A percentile compares a stretch with the other conserved stretches of the same genome.
Evolutionary conservation across 2,113 vertebrate species (phyloP).

Genomic region (Sphaerodactylus townsendi): DNA sequence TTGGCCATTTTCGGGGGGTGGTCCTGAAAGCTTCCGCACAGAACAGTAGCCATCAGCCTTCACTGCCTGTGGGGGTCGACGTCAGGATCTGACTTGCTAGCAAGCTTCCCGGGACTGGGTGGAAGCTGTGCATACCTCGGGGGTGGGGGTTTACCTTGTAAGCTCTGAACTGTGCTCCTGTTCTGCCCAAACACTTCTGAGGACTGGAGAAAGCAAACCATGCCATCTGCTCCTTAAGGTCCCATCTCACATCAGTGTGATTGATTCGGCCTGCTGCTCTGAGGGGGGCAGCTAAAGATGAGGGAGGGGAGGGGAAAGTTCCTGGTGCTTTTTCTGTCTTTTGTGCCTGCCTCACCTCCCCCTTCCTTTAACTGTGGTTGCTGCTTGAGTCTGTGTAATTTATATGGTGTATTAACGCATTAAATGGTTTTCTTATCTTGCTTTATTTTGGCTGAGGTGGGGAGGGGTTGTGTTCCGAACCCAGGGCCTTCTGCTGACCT

Average conservation of each 20-base stretch:
- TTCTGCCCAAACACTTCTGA: not conserved
- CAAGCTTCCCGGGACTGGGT: not conserved
- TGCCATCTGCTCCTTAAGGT: not conserved
- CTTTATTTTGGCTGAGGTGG: slow-evolving; percentile 22
- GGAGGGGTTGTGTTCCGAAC: not conserved
- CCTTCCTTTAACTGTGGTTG: slow-evolving; percentile 18
- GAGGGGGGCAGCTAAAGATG: not conserved
- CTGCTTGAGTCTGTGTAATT: slow-evolving; percentile 65
- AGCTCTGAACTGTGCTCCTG: not conserved
- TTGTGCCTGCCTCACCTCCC: slow-evolving; percentile 6
- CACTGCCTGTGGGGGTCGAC: not conserved
- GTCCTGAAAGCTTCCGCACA: too few relatives aligned
- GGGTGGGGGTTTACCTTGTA: not conserved
- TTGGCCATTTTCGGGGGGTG: too few relatives aligned
- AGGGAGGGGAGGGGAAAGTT: slow-evolving; percentile 11
- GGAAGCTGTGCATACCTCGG: not conserved
- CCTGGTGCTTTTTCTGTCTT: slow-evolving; percentile 53
- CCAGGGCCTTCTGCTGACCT: too few relatives aligned
- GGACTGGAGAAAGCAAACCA: not conserved
- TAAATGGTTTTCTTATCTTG: slow-evolving; percentile 38
- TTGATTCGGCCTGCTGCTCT: not conserved
- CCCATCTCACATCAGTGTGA: not conserved
- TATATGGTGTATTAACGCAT: slow-evolving; percentile 75
- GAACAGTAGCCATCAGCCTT: too few relatives aligned
- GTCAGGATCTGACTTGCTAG: not conserved